Base-by-base conservation (phyloP, 2,888 invertebrate genomes). In the Ernsta delagoae region DNA sequence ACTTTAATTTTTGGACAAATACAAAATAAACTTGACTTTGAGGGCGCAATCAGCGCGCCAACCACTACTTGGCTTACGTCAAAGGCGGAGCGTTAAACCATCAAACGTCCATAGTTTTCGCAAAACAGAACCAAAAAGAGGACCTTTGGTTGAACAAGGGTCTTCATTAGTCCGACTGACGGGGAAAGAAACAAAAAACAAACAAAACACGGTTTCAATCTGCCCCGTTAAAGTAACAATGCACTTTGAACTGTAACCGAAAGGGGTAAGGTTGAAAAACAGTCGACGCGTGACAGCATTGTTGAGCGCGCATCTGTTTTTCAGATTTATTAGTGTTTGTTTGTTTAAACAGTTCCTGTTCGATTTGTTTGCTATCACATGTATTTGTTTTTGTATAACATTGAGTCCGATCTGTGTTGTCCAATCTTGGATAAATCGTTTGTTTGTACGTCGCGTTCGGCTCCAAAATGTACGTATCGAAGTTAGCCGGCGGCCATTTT, bases 341-440 rank as follows among this genome's bases (percentile, higher is more conserved):
- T 57, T 62, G 63, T 64, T 69, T 69, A 69, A 69, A 69, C 63
- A 64, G 64, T 69, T 69, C 59, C 63, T 59, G 69, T 64, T 69
- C 59, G 59, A 69, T 69, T 69, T 64, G 63, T 69, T 59, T 64
- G 64, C 50, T 11, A 59, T 59, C 63, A 54, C 53, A 39, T 64
- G 69, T 69, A 69, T 64, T 69, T 69, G 63, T 64, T 69, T 68
- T 69, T 64, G 69, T 64, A 69, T 69, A 69, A 69, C 34, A 64
- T 64, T 69, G 69, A 53, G 69, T 50, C 0, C 69, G 69, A 69
- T 69, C 69, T 64, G 68, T 67, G 68, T 69, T 41, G 48, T 57
- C 68, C 50, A 63, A 64, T 69, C 69, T 69, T 64, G 53, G 59
- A 64, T 64, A 53, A 64, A 64, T 69, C 53, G 69, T 63, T 63